Evolutionary conservation across 2,113 vertebrate genomes (phyloP).

Genomic region (Glaucidium brasilianum): DNA sequence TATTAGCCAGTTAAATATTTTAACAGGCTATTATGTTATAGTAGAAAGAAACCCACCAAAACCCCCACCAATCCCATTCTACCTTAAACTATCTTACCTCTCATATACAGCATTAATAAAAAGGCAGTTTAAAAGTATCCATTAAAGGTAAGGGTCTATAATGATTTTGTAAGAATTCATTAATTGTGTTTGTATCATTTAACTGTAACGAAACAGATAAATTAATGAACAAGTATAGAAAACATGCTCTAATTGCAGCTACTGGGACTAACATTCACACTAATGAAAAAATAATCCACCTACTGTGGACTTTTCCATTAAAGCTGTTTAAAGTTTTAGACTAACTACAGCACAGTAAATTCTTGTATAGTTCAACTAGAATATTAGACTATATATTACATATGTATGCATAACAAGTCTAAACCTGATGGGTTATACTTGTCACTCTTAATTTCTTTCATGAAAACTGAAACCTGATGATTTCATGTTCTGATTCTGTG

Average conservation of each 20-base stretch:
- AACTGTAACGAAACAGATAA: not conserved
- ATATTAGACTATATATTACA: not conserved
- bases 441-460: not conserved
- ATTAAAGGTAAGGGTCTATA: conserved; percentile 1
- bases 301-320: not conserved
- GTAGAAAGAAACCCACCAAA: not conserved
- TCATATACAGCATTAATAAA: not conserved
- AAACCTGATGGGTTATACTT: not conserved
- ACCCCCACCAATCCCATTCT: fast-evolving
- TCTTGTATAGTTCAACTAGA: not conserved
- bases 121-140: not conserved
- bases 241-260: not conserved
- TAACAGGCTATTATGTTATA: not conserved
- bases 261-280: not conserved
- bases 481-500: not conserved
- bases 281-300: not conserved
- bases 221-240: conserved; percentile 18
- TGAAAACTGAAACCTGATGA: not conserved
- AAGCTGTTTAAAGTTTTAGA: not conserved
- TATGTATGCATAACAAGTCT: not conserved
- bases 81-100: not conserved
- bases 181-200: not conserved
- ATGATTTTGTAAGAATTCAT: not conserved
- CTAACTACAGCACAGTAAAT: not conserved
- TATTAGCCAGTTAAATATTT: not conserved